Evolutionary conservation across 1,140 invertebrate species (phyloP).

Genomic region (Caenorhabditis remanei): DNA sequence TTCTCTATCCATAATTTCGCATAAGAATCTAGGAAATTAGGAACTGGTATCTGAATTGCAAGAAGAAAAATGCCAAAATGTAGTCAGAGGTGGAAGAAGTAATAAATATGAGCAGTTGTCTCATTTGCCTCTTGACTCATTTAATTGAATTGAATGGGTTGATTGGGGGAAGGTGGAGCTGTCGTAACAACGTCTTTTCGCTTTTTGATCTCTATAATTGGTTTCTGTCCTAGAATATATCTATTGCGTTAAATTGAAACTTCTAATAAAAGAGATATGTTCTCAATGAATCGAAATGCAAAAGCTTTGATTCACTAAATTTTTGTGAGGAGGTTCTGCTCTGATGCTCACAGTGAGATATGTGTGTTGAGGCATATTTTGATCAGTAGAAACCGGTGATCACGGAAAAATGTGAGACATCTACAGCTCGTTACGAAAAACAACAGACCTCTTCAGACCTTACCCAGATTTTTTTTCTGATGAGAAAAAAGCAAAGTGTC

Average conservation of each 20-base stretch:
- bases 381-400: no score
- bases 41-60: neutral
- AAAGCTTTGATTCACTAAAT: no score
- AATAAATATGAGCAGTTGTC: constrained; percentile 17
- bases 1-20: neutral
- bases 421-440: no score
- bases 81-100: neutral
- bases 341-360: no score
- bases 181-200: neutral
- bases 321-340: no score
- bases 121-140: neutral
- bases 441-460: no score
- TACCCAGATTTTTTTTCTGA: no score
- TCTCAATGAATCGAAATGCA: no score
- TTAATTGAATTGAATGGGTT: neutral
- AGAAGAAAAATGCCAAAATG: neutral
- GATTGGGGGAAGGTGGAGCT: neutral
- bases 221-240: neutral
- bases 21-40: neutral
- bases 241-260: neutral
- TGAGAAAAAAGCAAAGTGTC: no score
- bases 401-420: no score
- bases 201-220: constrained; percentile 14
- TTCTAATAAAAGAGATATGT: neutral
- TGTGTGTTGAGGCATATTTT: no score